Evolutionary conservation across 2,797 vertebrate genomes (phyloP), one percentile per base, ranked within the genome.

Genomic region (Paedocypris micromegethes): DNA sequence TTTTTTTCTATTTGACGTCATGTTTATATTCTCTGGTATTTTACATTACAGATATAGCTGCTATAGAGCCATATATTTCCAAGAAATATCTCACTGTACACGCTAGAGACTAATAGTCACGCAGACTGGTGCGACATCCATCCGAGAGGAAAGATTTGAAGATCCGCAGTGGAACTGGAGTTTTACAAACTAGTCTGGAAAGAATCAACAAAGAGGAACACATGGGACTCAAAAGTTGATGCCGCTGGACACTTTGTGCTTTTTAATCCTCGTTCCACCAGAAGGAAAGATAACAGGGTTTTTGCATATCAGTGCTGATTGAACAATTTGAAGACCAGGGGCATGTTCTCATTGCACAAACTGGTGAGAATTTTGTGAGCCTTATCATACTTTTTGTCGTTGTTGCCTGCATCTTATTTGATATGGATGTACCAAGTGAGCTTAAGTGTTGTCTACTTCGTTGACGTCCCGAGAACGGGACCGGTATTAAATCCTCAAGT

Each of bases 1-100:
- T 46, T 75, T 81, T 82, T 64, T 79, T 82, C 86, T 75, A 85
- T 83, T 86, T 84, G 76, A 74, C 77, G 77, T 81, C 78, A 75
- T 72, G 74, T 82, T 77, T 79, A 57, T 73, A 80, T 79, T 57
- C 60, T 75, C 78, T 76, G 70, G 78, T 75, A 80, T 78, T 78
- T 66, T 56, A 50, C 64, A 69, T 52, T 66, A 73, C 66, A 69
- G 64, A 66, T 57, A 74, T 68, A 66, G 72, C 68, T 73, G 71
- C 66, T 74, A 70, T 60, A 62, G 72, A 79, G 77, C 74, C 77
- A 74, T 76, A 74, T 67, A 71, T 79, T 76, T 61, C 39, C 62
- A 55, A 68, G 75, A 81, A 68, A 78, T 70, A 56, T 66, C 74
- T 82, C 74, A 76, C 64, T 69, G 78, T 76, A 39, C 41, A 65